Evolutionary conservation across 2,113 vertebrate species (phyloP).

Genomic region (Tonatia bakeri): DNA sequence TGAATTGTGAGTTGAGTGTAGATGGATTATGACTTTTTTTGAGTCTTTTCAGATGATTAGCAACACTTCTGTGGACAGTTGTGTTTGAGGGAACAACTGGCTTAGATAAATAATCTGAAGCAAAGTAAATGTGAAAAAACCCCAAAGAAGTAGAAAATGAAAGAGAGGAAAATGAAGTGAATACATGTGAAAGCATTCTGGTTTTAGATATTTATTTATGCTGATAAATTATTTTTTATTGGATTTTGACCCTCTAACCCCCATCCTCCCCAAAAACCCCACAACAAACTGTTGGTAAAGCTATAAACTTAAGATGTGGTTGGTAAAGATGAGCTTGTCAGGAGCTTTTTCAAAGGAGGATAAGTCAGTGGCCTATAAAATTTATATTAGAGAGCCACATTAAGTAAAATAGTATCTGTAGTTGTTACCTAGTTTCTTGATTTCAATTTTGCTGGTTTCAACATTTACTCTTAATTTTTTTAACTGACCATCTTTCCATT

Average conservation of each 20-base stretch:
- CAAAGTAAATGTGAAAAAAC: background rate
- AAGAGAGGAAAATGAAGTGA: background rate
- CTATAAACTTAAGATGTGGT: conserved; percentile 17
- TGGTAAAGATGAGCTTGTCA: conserved; percentile 51
- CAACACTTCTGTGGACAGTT: conserved; percentile 37
- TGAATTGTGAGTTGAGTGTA: conserved; percentile 49
- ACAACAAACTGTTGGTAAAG: background rate
- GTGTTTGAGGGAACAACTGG: conserved; percentile 48
- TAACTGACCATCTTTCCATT: conserved; percentile 54
- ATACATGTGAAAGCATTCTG: background rate
- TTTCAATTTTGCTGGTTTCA: conserved; percentile 67
- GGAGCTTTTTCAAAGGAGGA: background rate
- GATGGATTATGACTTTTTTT: conserved; percentile 29
- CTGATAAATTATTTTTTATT: background rate
- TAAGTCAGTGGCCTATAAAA: conserved; percentile 59
- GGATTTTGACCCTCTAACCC: background rate
- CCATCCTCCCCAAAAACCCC: too few species aligned
- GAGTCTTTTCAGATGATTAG: conserved; percentile 55
- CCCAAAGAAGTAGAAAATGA: background rate
- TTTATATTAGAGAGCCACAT: conserved; percentile 59
- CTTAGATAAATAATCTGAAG: conserved; percentile 17
- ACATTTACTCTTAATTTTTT: conserved; percentile 63
- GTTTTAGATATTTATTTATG: background rate
- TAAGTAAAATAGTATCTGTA: conserved; percentile 53
- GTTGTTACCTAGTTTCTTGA: conserved; percentile 49